A percentile compares a stretch with the other conserved stretches of the same genome.
Conservation (phyloP, 1,140 invertebrate genomes). For the Rhizoglyphus robini region DNA sequence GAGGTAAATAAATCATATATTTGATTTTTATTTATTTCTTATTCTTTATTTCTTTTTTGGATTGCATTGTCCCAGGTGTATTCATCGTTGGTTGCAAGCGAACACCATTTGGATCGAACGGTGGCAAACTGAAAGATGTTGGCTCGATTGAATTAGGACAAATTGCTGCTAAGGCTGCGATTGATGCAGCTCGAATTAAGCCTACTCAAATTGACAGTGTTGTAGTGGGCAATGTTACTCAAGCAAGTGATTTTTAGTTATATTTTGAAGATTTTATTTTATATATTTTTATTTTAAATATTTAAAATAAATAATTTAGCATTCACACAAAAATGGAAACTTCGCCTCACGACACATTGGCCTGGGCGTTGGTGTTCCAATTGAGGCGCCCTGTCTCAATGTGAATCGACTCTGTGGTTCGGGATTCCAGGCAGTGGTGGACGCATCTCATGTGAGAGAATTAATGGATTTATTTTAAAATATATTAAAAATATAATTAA, state of each 20-base stretch:
- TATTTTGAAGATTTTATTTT: conserved; percentile 43
- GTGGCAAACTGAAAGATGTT: conserved; percentile 73
- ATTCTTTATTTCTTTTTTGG: conserved; percentile 5
- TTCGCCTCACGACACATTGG: conserved; percentile 63
- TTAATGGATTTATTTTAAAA: conserved; percentile 35
- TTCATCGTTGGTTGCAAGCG: conserved; percentile 93
- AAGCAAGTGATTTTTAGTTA: too few species aligned
- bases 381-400: conserved; percentile 60
- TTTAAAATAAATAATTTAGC: too few species aligned
- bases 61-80: too few species aligned
- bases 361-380: conserved; percentile 66
- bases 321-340: background rate
- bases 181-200: conserved; percentile 61
- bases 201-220: conserved; percentile 69
- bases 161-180: conserved; percentile 62
- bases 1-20: background rate
- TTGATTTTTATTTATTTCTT: background rate
- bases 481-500: background rate
- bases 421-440: conserved; percentile 18
- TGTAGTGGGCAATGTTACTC: conserved; percentile 75
- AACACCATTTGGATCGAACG: conserved; percentile 94
- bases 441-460: conserved; percentile 56
- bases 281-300: background rate
- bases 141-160: conserved; percentile 68
- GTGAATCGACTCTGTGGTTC: conserved; percentile 57